Evolutionary conservation across 2,888 invertebrate species (phyloP), one percentile per base, ranked within the genome.

Genomic region (Eledona agricola): DNA sequence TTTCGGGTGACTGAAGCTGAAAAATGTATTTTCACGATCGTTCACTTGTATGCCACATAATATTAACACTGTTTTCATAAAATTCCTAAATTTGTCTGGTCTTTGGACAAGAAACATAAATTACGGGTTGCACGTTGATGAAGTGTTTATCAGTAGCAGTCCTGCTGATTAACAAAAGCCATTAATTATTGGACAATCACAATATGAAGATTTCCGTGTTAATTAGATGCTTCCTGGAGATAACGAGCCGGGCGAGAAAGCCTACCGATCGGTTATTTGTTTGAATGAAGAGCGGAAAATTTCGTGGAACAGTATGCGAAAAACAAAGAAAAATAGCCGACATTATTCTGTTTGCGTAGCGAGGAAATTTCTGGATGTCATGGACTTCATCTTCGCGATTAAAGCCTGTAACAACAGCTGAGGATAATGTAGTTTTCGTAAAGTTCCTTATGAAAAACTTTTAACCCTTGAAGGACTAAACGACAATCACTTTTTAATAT

Each of bases 401-500:
- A 37, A 37, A 37, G 9, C 23, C 9, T 37, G 25, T 25, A 23
- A 37, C 37, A 37, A 22, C 43, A 43, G 43, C 43, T 43, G 43
- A 13, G 31, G 13, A 43, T 43, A 43, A 43, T 43, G 31, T 13
- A 43, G 43, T 22, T 40, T 28, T 28, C 15, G 6, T 3, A 42
- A 43, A 29, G 13, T 29, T 43, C 22, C 16, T 31, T 31, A 31
- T 31, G 31, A 43, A 43, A 43, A 43, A 43, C 43, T 43, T 43
- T 43, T 22, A 29, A 31, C 43, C 31, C 43, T 17, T 42, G 43
- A 31, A 26, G 13, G 43, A 29, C 43, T 22, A 29, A 28, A 43
- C 43, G 31, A 31, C 29, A 40, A 40, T 40, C 17, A 28, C 40
- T 28, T 28, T 40, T 40, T 40, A 40, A 40, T 40, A 40, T 40